Evolutionary conservation across 2,797 vertebrate genomes (phyloP), one percentile per base, ranked within the genome.

Genomic region (Siniperca undulata): DNA sequence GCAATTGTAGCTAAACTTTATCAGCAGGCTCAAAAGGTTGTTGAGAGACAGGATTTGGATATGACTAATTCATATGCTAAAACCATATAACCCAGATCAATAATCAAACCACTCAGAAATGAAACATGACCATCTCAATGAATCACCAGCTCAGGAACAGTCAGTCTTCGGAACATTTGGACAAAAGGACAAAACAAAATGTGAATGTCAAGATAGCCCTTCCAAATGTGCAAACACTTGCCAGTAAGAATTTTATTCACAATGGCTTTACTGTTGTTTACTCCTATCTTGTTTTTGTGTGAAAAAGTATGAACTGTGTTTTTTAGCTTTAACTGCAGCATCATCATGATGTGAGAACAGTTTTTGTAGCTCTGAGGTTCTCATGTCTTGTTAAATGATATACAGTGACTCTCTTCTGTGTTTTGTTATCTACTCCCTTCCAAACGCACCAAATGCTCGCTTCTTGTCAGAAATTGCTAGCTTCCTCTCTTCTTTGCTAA

Each of bases 401-500:
- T 46, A 40, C 5, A 4, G 65, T 24, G 52, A 76, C 40, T 71
- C 24, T 52, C 48, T 3, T 80, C 27, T 60, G 14, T 73, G 74
- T 72, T 64, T 86, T 72, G 48, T 71, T 82, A 65, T 78, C 60
- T 53, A 4, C 40, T 64, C 22, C 12, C 66, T 61, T 64, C 81
- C 79, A 40, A 30, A 79, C 62, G 2, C 68, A 42, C 42, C 71
- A 72, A 79, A 64, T 82, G 69, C 50, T 60, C 5, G 4, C 62
- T 66, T 60, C 40, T 27, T 71, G 69, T 83, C 67, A 58, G 13
- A 79, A 24, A 53, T 56, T 0, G n/a, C 16, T 24, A 36, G 70
- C 58, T 50, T 77, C 27, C 36, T 48, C 7, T 69, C 56, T 44
- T 78, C 24, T 75, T 67, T 69, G 55, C 44, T 65, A 62, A 86